A percentile compares a stretch with the other conserved stretches of the same genome.
These are phyloP conservation scores for Hesperophylax magnus DNA, from an alignment of 1,140 invertebrate species.

Conservation along the genomic window DNA sequence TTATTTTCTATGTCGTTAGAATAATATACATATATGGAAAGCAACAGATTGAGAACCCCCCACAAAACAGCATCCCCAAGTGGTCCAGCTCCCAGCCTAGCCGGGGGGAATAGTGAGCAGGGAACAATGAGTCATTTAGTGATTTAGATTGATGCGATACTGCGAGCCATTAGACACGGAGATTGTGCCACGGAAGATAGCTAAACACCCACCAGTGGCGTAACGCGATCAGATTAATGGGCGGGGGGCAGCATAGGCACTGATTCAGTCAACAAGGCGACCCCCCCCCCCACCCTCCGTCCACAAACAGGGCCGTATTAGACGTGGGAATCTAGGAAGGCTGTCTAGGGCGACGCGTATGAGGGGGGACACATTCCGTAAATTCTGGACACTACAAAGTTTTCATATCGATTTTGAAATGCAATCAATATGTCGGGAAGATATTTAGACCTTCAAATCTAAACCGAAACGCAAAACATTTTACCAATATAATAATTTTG, in stretches of 20 bases:
- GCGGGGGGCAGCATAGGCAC: background rate
- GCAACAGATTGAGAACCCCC: conserved; percentile 7
- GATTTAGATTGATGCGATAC: conserved; percentile 58
- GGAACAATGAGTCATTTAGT: conserved; percentile 57
- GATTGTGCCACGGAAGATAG: conserved; percentile 47
- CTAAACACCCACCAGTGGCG: conserved; percentile 35
- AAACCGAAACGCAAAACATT: too few relatives aligned
- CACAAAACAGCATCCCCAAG: conserved; percentile 1
- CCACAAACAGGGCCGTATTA: too few relatives aligned
- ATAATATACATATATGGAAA: background rate
- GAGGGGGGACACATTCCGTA: too few relatives aligned
- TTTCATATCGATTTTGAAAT: too few relatives aligned
- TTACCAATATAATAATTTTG: too few relatives aligned
- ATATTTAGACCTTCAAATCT: too few relatives aligned
- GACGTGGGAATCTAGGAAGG: too few relatives aligned
- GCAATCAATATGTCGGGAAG: too few relatives aligned
- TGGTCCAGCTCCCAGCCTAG: background rate
- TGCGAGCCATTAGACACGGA: conserved; percentile 56
- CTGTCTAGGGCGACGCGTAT: too few relatives aligned
- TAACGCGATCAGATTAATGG: conserved; percentile 31
- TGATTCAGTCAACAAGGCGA: conserved; percentile 35
- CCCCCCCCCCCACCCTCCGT: background rate
- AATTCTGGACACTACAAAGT: too few relatives aligned
- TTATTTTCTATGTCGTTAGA: too few relatives aligned
- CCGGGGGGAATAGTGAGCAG: conserved; percentile 5